Conservation (phyloP, 2,888 invertebrate species). For the Cheilosia pagana region DNA sequence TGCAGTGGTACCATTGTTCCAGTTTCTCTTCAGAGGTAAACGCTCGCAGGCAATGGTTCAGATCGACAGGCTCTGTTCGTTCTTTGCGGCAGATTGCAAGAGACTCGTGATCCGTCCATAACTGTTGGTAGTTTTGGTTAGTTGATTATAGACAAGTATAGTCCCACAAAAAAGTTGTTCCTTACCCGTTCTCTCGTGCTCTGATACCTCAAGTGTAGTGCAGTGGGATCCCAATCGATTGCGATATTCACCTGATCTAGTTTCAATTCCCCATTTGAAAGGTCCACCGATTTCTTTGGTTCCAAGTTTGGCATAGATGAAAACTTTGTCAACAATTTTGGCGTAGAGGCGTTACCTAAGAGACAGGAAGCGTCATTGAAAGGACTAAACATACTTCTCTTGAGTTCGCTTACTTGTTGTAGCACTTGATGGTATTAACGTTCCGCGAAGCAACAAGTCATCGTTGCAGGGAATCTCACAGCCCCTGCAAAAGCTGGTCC, state of each 20-base stretch:
- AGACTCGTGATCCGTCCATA: constrained; percentile 90
- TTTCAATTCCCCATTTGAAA: constrained; percentile 69
- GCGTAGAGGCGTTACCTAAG: constrained; percentile 79
- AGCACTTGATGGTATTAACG: constrained; percentile 78
- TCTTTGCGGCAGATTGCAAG: constrained; percentile 88
- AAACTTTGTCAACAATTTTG: constrained; percentile 80
- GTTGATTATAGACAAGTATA: background rate
- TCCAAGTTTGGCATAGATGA: constrained; percentile 81
- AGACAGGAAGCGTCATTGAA: constrained; percentile 3
- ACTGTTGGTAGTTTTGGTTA: constrained; percentile 82
- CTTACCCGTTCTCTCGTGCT: constrained; percentile 89
- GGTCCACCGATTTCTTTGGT: constrained; percentile 78
- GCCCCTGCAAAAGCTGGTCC: constrained; percentile 93
- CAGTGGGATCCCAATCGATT: constrained; percentile 98
- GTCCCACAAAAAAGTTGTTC: constrained; percentile 1
- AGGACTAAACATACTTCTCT: background rate
- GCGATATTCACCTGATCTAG: constrained; percentile 86
- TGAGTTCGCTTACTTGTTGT: constrained; percentile 78
- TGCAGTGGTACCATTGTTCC: constrained; percentile 94
- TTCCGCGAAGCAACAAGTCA: constrained; percentile 84
- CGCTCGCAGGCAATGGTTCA: constrained; percentile 93
- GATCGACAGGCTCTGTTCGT: constrained; percentile 92
- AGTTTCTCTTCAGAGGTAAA: constrained; percentile 95
- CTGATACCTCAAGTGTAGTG: constrained; percentile 94
- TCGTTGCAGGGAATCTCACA: constrained; percentile 90